Evolutionary conservation across 2,113 vertebrate species (phyloP).

Genomic region (Anser brachyrhynchus): DNA sequence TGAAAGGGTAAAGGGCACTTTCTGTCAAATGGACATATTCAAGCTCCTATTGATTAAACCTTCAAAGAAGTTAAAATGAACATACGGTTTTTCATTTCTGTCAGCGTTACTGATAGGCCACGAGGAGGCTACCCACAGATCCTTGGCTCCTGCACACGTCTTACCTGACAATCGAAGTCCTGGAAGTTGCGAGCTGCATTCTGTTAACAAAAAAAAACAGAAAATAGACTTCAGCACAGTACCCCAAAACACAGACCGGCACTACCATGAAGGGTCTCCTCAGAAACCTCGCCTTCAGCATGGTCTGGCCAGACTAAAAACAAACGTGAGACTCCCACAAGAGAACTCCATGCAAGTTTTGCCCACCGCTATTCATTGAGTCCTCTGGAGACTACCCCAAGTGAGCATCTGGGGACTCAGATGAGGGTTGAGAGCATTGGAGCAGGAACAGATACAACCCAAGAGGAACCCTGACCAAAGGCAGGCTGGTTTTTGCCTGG

Average conservation of each 20-base stretch:
- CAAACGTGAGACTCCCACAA: background rate
- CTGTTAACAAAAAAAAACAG: constrained; percentile 78
- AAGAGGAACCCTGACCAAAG: background rate
- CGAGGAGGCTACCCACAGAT: background rate
- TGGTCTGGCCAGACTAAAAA: background rate
- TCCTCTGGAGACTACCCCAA: background rate
- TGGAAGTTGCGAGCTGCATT: constrained; percentile 90
- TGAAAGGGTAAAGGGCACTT: background rate
- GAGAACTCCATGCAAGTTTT: background rate
- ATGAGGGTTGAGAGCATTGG: background rate
- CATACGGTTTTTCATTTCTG: background rate
- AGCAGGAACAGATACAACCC: background rate
- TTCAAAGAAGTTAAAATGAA: background rate
- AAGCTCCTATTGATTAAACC: background rate
- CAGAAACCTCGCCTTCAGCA: background rate
- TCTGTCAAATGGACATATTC: background rate
- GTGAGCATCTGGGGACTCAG: background rate
- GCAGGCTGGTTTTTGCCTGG: background rate
- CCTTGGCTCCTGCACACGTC: background rate
- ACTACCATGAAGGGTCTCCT: background rate
- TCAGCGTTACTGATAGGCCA: background rate
- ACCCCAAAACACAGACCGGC: constrained; percentile 8
- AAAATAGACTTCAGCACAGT: constrained; percentile 40
- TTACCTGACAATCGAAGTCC: constrained; percentile 96
- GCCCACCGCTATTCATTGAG: fast-evolving